Evolutionary conservation across 2,888 invertebrate species (phyloP).

Genomic region (Therioaphis trifolii): DNA sequence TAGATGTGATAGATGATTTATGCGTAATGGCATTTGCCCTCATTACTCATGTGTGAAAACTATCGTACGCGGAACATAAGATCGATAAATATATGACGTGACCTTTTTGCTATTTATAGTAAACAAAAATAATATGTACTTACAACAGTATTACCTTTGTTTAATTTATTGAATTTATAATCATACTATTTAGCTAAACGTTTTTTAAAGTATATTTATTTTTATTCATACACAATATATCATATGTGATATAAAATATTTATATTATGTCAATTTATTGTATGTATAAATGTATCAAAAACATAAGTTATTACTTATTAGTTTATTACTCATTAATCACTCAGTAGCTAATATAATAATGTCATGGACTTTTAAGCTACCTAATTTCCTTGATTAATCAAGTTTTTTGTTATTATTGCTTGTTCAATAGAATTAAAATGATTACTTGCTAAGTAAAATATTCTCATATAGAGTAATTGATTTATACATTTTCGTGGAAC

Average conservation of each 20-base stretch:
- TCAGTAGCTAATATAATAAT: too few relatives aligned
- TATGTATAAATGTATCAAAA: not conserved
- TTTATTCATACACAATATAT: not conserved
- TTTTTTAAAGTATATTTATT: not conserved
- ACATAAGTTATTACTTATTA: not conserved
- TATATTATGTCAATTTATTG: not conserved
- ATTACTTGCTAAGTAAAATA: too few relatives aligned
- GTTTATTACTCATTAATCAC: too few relatives aligned
- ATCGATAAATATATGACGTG: slow-evolving; percentile 27
- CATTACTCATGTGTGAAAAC: slow-evolving; percentile 40
- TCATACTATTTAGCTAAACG: not conserved
- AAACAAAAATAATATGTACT: too few relatives aligned
- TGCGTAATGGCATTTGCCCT: slow-evolving; percentile 44
- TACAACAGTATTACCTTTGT: too few relatives aligned
- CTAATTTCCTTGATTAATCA: too few relatives aligned
- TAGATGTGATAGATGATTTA: slow-evolving; percentile 7
- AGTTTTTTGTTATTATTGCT: too few relatives aligned
- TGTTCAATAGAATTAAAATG: too few relatives aligned
- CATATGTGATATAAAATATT: not conserved
- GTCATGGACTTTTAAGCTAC: too few relatives aligned
- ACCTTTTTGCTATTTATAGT: slow-evolving; percentile 49
- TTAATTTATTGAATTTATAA: slow-evolving; percentile 1
- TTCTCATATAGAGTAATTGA: slow-evolving; percentile 4
- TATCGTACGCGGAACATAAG: slow-evolving; percentile 44
- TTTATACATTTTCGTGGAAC: not conserved